Base-by-base conservation (phyloP, 1,140 invertebrate genomes). In the Drosophila simulans region DNA sequence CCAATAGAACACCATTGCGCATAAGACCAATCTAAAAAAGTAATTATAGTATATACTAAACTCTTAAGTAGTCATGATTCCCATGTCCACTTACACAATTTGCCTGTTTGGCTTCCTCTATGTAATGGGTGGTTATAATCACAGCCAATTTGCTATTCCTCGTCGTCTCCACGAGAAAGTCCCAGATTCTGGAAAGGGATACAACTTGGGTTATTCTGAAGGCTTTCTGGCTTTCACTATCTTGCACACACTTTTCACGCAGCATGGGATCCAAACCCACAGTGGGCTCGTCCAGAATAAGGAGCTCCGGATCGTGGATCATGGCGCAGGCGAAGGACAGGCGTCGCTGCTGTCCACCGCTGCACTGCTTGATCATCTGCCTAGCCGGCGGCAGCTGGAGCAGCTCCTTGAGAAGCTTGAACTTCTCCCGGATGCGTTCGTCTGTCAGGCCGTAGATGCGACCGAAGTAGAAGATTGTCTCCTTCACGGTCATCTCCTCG, bases 61-160 rank as follows among this genome's bases (percentile, higher is more conserved):
- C n/a, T 12, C 0, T 0, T 8, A 1, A 11, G 11, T 2, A 10
- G 8, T 31, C 31, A 31, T 8, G 13, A 5, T 15, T n/a, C 5
- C 5, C 7, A 4, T 0, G 0, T 37, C 12, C 2, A 89, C 92
- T 93, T 93, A 98, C 97, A 93, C 94, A 95, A 92, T 97, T 93
- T 12, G 97, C 96, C 90, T 97, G 95, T 83, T 95, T 95, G 1
- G 97, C 95, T 93, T 99, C 98, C 90, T 98, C 97, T 45, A 98
- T 98, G 83, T 99, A 99, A 93, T 99, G 98, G 11, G 98, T 99
- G 0, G 98, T 99, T 45, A 99, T 98, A 42, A 99, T 95, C 31
- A 97, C 94, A 1, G 96, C 95, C 40, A 95, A 95, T 15, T 94
- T 94, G 25, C 95, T 93, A 64, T 94, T 94, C 66, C 93, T 92